phyloP scores from a whole-genome alignment of 2,888 invertebrate genomes.

The Timema podura region DNA sequence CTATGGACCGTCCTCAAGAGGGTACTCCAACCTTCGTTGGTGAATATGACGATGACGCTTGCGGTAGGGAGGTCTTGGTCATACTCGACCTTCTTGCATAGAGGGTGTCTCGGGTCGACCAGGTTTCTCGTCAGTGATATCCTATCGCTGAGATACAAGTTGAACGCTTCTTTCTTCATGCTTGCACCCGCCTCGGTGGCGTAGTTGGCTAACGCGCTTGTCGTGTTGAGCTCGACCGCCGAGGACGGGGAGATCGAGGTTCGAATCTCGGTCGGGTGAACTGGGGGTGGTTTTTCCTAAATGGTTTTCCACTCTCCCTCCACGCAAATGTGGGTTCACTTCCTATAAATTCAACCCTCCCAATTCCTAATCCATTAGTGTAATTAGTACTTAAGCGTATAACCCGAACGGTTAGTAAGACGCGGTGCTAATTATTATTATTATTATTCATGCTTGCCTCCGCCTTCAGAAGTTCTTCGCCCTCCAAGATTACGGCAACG shows the following conservation, averaged over 20 bases:
- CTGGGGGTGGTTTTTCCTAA: too few species aligned
- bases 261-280: too few species aligned
- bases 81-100: constrained; percentile 56
- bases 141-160: constrained; percentile 82
- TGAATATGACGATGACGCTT: constrained; percentile 82
- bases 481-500: constrained; percentile 60
- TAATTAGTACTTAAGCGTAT: too few species aligned
- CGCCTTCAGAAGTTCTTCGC: constrained; percentile 56
- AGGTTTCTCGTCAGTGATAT: constrained; percentile 79
- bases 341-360: too few species aligned
- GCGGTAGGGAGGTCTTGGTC: constrained; percentile 64
- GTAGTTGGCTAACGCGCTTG: too few species aligned
- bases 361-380: too few species aligned
- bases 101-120: constrained; percentile 54
- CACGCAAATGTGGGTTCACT: too few species aligned
- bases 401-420: too few species aligned
- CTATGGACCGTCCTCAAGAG: constrained; percentile 82
- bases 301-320: too few species aligned
- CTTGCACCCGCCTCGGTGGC: constrained; percentile 61
- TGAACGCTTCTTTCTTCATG: constrained; percentile 80
- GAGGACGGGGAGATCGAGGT: too few species aligned
- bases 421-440: too few species aligned
- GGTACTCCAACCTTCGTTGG: constrained; percentile 86
- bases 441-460: constrained; percentile 72
- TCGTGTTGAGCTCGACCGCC: too few species aligned